Evolutionary conservation across 2,113 vertebrate genomes (phyloP).

Genomic region (Mohoua ochrocephala): DNA sequence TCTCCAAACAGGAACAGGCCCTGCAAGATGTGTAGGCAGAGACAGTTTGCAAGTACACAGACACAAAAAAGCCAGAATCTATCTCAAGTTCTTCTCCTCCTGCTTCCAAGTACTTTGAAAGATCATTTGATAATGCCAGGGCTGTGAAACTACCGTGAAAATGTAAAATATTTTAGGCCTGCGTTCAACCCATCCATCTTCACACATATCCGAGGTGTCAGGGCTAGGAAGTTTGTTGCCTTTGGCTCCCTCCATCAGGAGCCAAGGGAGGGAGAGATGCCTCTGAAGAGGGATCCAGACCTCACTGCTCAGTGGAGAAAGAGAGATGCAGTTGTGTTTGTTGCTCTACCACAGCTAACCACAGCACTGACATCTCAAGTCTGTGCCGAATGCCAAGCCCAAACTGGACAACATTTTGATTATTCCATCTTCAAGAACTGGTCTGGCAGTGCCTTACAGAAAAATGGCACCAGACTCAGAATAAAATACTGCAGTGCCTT

Average conservation of each 20-base stretch:
- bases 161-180: constrained; percentile 48
- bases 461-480: neutral
- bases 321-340: neutral
- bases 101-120: constrained; percentile 36
- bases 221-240: constrained; percentile 22
- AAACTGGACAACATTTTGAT: neutral
- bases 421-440: neutral
- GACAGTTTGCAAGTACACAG: constrained; percentile 39
- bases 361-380: neutral
- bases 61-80: neutral
- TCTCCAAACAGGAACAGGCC: neutral
- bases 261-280: neutral
- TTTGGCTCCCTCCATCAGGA: neutral
- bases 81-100: constrained; percentile 22
- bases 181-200: constrained; percentile 36
- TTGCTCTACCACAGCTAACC: neutral
- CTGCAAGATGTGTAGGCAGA: constrained; percentile 38
- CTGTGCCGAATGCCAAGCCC: neutral
- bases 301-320: neutral
- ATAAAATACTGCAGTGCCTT: neutral
- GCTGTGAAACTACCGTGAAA: constrained; percentile 44
- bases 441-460: neutral
- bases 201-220: constrained; percentile 50
- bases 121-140: constrained; percentile 23
- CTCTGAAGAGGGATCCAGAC: neutral